Conservation (phyloP, 2,888 invertebrate species). For the Frankliniella fusca region DNA sequence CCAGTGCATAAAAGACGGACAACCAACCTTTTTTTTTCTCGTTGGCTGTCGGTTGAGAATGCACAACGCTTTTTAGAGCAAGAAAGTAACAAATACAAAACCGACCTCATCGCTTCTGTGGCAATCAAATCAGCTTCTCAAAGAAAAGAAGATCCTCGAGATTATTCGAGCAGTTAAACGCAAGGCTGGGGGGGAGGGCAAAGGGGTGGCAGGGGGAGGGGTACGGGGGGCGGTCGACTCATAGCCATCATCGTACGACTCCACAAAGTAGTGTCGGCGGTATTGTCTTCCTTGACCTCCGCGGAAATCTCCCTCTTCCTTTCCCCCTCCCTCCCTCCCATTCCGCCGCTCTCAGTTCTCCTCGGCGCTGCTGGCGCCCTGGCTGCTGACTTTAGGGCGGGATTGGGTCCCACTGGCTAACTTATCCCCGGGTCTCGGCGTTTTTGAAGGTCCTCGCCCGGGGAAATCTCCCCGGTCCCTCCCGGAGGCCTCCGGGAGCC, state of each 20-base stretch:
- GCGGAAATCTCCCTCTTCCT: not conserved
- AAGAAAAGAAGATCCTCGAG: no score
- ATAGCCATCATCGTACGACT: not conserved
- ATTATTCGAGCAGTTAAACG: no score
- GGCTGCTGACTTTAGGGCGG: no score
- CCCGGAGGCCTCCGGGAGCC: no score
- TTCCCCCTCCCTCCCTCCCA: not conserved
- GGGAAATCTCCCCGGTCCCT: not conserved
- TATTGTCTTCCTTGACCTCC: slow-evolving; percentile 6
- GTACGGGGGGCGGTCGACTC: not conserved
- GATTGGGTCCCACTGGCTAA: not conserved
- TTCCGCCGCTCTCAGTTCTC: not conserved
- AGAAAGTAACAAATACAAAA: no score
- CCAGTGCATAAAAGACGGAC: no score
- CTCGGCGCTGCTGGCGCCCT: no score
- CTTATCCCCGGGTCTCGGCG: not conserved
- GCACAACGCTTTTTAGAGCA: no score
- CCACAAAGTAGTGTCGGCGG: not conserved
- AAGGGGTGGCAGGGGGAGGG: not conserved
- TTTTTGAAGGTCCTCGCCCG: slow-evolving; percentile 20
- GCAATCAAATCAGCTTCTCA: no score
- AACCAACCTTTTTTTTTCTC: no score
- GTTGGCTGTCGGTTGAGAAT: no score
- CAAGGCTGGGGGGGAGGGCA: not conserved
- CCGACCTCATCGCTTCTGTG: no score